These are phyloP conservation scores for Eupithecia vulgata DNA, from an alignment of 2,888 invertebrate genomes.

Conservation along the genomic window DNA sequence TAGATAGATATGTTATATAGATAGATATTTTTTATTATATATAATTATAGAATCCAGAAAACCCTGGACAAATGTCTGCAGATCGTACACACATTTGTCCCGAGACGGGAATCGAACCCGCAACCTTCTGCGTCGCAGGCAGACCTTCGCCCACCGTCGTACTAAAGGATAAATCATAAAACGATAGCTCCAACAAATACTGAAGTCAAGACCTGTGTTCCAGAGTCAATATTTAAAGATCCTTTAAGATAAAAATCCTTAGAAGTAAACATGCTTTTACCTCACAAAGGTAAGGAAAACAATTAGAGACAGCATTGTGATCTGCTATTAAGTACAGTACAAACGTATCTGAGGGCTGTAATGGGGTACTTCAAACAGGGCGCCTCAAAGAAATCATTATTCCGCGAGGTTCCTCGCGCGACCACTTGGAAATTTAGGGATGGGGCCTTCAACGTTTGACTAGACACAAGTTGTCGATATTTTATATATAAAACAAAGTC, in stretches of 20 bases:
- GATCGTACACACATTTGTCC: too few species aligned
- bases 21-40: too few species aligned
- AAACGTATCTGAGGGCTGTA: conserved; percentile 78
- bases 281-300: conserved; percentile 78
- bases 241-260: conserved; percentile 30
- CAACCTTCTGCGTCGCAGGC: too few species aligned
- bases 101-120: too few species aligned
- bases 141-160: too few species aligned
- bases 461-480: neutral
- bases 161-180: neutral
- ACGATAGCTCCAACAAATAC: neutral
- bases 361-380: conserved; percentile 79
- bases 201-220: neutral
- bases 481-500: too few species aligned
- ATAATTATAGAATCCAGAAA: too few species aligned
- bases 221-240: conserved; percentile 10
- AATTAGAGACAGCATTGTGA: conserved; percentile 76
- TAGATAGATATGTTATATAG: too few species aligned
- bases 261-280: conserved; percentile 55
- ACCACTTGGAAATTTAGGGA: conserved; percentile 77
- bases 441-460: conserved; percentile 1
- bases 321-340: conserved; percentile 78
- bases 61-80: too few species aligned
- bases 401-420: conserved; percentile 80
- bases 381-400: conserved; percentile 83